phyloP scores from a whole-genome alignment of 2,888 invertebrate genomes.

The Dinocampus coccinellae region DNA sequence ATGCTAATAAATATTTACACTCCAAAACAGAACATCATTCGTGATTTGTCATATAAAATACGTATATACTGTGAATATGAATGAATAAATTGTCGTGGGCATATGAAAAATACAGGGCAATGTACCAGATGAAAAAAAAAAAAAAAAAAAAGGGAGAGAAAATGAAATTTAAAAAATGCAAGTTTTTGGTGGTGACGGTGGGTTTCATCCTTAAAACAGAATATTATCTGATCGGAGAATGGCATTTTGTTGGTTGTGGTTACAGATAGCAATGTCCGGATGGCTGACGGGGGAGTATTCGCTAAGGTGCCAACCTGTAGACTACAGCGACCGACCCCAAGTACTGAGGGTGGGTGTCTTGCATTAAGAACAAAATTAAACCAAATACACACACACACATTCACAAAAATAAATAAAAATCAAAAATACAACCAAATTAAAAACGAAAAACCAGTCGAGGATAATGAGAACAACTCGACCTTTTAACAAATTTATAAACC shows the following conservation, averaged over 20 bases:
- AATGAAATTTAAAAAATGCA: too few species aligned
- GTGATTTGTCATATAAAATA: neutral
- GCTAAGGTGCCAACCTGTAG: slow-evolving; percentile 96
- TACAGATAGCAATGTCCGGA: slow-evolving; percentile 90
- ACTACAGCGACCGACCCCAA: slow-evolving; percentile 92
- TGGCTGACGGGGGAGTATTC: slow-evolving; percentile 97
- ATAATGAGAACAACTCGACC: neutral
- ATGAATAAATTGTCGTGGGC: neutral
- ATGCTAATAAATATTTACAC: neutral
- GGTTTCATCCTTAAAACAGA: slow-evolving; percentile 35
- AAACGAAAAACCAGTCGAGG: slow-evolving; percentile 1
- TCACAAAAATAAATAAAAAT: neutral
- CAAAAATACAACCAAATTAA: slow-evolving; percentile 1
- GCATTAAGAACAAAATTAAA: slow-evolving; percentile 16
- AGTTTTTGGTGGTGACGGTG: slow-evolving; percentile 49
- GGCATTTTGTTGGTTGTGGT: slow-evolving; percentile 69
- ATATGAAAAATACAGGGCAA: neutral
- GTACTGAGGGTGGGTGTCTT: slow-evolving; percentile 87
- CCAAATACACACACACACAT: neutral
- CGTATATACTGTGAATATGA: neutral
- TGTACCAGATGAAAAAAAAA: neutral
- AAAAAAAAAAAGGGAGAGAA: too few species aligned
- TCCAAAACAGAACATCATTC: neutral
- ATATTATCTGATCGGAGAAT: slow-evolving; percentile 56
- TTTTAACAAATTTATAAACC: neutral